These are phyloP conservation scores for Dicranocentrus wangi DNA, from an alignment of 2,888 invertebrate genomes.

Conservation along the genomic window DNA sequence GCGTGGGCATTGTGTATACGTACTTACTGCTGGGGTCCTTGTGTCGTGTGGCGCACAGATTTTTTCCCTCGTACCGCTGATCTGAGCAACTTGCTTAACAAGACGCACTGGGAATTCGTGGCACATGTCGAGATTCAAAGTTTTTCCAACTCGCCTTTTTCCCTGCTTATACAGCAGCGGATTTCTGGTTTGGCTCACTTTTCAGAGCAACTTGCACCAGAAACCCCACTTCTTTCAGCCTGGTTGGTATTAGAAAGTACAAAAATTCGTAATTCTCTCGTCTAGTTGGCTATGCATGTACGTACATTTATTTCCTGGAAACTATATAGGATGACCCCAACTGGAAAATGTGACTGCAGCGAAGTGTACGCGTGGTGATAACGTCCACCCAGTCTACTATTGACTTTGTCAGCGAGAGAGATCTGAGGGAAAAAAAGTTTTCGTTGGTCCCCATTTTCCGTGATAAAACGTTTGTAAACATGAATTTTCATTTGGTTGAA, in stretches of 20 bases:
- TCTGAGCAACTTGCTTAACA: conserved; percentile 61
- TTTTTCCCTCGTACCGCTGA: conserved; percentile 21
- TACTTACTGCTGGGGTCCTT: conserved; percentile 7
- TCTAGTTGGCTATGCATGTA: too few species aligned
- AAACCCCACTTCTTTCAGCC: too few species aligned
- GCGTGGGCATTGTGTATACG: neutral
- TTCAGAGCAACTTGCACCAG: too few species aligned
- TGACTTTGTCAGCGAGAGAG: conserved; percentile 22
- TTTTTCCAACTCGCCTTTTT: conserved; percentile 49
- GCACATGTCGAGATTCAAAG: conserved; percentile 63
- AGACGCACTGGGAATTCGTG: conserved; percentile 64
- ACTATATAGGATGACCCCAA: too few species aligned
- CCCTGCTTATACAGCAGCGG: conserved; percentile 3
- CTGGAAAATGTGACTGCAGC: too few species aligned
- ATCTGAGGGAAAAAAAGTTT: conserved; percentile 9
- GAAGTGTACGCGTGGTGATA: too few species aligned
- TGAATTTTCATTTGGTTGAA: conserved; percentile 60
- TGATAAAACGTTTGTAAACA: conserved; percentile 45
- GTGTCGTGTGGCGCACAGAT: conserved; percentile 48
- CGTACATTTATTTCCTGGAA: too few species aligned
- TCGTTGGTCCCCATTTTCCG: too few species aligned
- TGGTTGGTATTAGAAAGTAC: too few species aligned
- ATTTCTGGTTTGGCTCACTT: conserved; percentile 25
- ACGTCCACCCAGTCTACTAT: too few species aligned
- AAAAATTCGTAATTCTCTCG: too few species aligned